Evolutionary conservation across 2,888 invertebrate species (phyloP), one percentile per base, ranked within the genome.

Genomic region (Lingula anatina): DNA sequence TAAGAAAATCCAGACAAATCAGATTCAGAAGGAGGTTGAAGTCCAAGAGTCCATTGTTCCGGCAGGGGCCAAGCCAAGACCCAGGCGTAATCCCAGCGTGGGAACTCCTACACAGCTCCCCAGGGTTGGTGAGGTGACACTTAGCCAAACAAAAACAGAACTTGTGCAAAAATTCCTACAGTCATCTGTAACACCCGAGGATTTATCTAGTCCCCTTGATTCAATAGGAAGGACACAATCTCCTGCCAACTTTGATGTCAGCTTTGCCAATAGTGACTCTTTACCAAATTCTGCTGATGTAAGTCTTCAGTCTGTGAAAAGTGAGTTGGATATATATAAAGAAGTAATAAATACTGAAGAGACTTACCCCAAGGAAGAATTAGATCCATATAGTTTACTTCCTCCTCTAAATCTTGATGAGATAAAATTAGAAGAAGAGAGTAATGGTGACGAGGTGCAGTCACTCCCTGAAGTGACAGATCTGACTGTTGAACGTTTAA

Each of bases 351-450:
- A 31, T 15, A 15, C 15, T 31, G 15, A 15, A 31, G 15, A 31
- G 15, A 15, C 15, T 9, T 39, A 7, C 7, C 7, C n/a, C 9
- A 20, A 83, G 60, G 83, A 83, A 55, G 58, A 61, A 44, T 60
- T 70, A 25, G 64, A 67, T 36, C 66, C 70, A 51, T 77, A 85
- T 61, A 80, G 83, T 24, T 80, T 82, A 65, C 79, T 88, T 64
- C 87, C 87, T 42, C 85, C 86, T 1, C 71, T 88, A 46, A 83
- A 86, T 72, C 73, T 76, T 54, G 79, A 81, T 65, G 75, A 79
- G 67, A 81, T 85, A 65, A 71, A 80, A 47, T n/a, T n/a, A n/a
- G n/a, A n/a, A n/a, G 73, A 73, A 64, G 69, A 71, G 47, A 65
- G 68, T 43, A 79, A 78, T 57, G 81, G 82, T 55, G 80, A 86